phyloP scores from a whole-genome alignment of 1,140 invertebrate genomes.

The Rhopalosiphum padi region DNA sequence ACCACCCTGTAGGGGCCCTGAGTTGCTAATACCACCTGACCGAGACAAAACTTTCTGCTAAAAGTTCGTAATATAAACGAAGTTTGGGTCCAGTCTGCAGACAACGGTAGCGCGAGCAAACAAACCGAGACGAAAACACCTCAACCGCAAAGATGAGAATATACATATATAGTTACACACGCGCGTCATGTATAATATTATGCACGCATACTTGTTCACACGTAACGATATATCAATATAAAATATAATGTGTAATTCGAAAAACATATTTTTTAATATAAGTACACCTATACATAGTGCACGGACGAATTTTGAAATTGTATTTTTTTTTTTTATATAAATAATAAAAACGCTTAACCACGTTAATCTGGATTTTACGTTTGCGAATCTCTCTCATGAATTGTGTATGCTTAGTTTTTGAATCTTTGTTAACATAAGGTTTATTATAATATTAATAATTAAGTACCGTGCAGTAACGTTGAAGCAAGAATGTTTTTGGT shows the following conservation, averaged over 20 bases:
- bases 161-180: not conserved
- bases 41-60: conserved; percentile 15
- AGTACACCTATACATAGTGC: not conserved
- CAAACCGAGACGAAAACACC: conserved; percentile 19
- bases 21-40: conserved; percentile 23
- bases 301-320: not conserved
- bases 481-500: not conserved
- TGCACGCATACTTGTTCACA: not conserved
- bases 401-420: not conserved
- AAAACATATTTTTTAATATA: not conserved
- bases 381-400: not conserved
- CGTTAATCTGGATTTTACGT: not conserved
- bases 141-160: not conserved
- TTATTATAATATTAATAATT: not conserved
- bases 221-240: not conserved
- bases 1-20: conserved; percentile 29
- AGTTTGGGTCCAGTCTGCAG: conserved; percentile 29
- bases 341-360: not conserved
- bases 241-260: not conserved
- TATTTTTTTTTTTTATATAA: not conserved
- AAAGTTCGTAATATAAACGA: conserved; percentile 36
- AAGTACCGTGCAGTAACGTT: not conserved
- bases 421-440: not conserved
- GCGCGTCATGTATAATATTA: not conserved
- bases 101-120: not conserved